Evolutionary conservation across 2,888 invertebrate genomes (phyloP).

Genomic region (Epirrhoe alternata): DNA sequence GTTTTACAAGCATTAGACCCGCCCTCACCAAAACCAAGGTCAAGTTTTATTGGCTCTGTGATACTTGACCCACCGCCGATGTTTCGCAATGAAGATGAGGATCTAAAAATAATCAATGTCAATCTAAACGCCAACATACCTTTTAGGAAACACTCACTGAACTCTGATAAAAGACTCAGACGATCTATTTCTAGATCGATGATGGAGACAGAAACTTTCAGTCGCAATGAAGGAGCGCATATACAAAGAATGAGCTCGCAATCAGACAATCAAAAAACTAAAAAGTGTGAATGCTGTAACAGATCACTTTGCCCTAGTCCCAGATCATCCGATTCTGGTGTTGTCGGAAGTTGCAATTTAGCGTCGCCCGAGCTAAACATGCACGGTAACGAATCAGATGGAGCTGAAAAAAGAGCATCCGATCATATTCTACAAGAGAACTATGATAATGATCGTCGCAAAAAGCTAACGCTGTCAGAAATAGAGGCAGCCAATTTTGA

Average conservation of each 20-base stretch:
- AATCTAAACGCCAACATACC: constrained; percentile 74
- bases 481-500: constrained; percentile 87
- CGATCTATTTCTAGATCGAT: constrained; percentile 77
- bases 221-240: constrained; percentile 61
- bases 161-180: constrained; percentile 85
- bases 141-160: constrained; percentile 84
- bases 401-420: constrained; percentile 63
- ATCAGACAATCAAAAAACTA: constrained; percentile 68
- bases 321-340: constrained; percentile 92
- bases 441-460: constrained; percentile 63
- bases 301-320: constrained; percentile 88
- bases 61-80: constrained; percentile 86
- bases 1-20: constrained; percentile 70
- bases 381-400: constrained; percentile 74
- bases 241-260: constrained; percentile 78
- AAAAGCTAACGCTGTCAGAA: constrained; percentile 83
- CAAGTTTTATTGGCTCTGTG: constrained; percentile 65
- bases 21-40: constrained; percentile 68
- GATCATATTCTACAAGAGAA: constrained; percentile 64
- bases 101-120: constrained; percentile 74
- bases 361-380: constrained; percentile 88
- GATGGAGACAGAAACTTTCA: constrained; percentile 72
- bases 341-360: constrained; percentile 92
- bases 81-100: constrained; percentile 82
- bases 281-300: constrained; percentile 86